These are phyloP conservation scores for Mimumesa dahlbomi DNA, from an alignment of 2,888 invertebrate genomes.

Conservation along the genomic window DNA sequence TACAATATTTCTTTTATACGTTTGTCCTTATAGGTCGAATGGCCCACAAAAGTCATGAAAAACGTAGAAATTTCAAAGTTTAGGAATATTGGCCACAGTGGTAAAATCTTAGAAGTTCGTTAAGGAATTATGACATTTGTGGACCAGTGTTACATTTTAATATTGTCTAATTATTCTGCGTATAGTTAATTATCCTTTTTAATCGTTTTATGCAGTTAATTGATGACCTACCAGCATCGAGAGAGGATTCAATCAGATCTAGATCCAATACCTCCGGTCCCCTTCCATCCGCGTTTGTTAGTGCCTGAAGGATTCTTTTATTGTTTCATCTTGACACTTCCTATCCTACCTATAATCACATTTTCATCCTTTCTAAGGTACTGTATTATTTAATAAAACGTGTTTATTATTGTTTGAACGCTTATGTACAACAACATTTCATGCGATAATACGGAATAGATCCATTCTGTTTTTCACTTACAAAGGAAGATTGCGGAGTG, in stretches of 20 bases:
- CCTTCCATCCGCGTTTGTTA: constrained; percentile 63
- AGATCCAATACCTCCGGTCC: constrained; percentile 66
- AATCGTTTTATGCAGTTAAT: constrained; percentile 61
- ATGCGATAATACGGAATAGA: no score
- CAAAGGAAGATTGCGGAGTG: no score
- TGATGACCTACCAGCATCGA: constrained; percentile 62
- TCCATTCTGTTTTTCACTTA: no score
- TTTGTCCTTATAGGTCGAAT: no score
- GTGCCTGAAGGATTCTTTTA: constrained; percentile 31
- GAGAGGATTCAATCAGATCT: constrained; percentile 67
- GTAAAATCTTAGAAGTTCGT: no score
- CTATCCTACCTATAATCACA: constrained; percentile 11
- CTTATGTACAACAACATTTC: no score
- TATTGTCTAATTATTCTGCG: background rate
- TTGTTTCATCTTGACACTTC: constrained; percentile 32
- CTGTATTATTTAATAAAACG: constrained; percentile 20
- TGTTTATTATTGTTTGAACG: background rate
- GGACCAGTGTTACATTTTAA: background rate
- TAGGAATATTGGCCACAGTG: no score
- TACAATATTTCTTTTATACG: no score
- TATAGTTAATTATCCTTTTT: no score
- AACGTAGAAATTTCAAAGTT: no score
- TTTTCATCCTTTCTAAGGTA: constrained; percentile 16
- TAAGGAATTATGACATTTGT: background rate
- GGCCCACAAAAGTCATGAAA: no score